Percentiles rank a stretch among this genome's conserved stretches.
Conservation (phyloP, 2,113 vertebrate species). For the Telmatochromis bifrenatus region DNA sequence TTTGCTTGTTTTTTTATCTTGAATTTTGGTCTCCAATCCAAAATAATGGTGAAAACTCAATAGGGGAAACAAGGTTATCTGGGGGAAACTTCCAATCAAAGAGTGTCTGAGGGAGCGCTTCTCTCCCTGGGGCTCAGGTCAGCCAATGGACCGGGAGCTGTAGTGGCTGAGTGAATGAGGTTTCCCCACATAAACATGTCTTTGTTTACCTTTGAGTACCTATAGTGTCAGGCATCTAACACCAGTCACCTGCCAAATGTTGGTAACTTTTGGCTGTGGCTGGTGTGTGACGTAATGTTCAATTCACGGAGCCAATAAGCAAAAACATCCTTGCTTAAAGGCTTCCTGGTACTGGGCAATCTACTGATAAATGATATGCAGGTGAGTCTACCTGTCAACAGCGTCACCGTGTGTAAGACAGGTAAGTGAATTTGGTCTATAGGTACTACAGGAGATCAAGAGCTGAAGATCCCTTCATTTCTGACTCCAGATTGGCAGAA, state of each 20-base stretch:
- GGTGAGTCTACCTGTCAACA: not conserved
- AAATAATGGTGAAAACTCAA: slow-evolving; percentile 1
- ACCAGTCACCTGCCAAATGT: not conserved
- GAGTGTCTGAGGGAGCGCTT: slow-evolving; percentile 19
- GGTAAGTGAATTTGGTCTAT: not conserved
- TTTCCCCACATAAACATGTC: slow-evolving; percentile 45
- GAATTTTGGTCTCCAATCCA: slow-evolving; percentile 26
- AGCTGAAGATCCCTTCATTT: not conserved
- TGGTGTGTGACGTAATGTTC: not conserved
- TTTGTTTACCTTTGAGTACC: slow-evolving; percentile 41
- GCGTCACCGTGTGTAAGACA: not conserved
- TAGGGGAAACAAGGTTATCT: not conserved
- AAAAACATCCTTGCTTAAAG: not conserved
- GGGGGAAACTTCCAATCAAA: slow-evolving; percentile 20
- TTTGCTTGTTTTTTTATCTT: slow-evolving; percentile 22
- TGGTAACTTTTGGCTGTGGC: not conserved
- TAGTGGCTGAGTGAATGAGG: slow-evolving; percentile 63
- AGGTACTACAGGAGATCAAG: not conserved
- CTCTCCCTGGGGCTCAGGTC: slow-evolving; percentile 49
- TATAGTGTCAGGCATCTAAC: not conserved
- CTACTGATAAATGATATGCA: not conserved
- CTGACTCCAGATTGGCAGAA: not conserved
- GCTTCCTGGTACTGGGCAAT: not conserved
- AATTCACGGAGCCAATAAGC: not conserved
- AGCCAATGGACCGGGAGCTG: slow-evolving; percentile 59